Evolutionary conservation across 2,888 invertebrate genomes (phyloP).

Genomic region (Cheilosia urbana): DNA sequence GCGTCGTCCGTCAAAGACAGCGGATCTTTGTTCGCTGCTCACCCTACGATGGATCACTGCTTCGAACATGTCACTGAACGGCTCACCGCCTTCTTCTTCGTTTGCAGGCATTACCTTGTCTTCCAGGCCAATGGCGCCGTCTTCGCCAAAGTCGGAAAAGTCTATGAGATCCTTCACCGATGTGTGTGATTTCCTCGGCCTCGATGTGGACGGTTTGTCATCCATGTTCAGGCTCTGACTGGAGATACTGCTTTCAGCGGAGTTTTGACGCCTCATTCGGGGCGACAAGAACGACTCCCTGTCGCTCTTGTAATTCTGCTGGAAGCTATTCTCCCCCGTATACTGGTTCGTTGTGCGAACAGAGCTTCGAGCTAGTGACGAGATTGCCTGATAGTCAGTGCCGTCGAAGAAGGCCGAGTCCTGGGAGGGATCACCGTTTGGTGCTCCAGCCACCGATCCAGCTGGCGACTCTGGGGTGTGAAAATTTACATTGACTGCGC

Average conservation of each 20-base stretch:
- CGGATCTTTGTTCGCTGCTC: conserved; percentile 81
- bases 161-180: conserved; percentile 81
- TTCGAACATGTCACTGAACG: conserved; percentile 76
- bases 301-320: conserved; percentile 83
- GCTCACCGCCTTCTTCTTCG: conserved; percentile 53
- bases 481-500: conserved; percentile 74
- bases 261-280: conserved; percentile 83
- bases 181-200: conserved; percentile 43
- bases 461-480: conserved; percentile 75
- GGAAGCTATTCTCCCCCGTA: conserved; percentile 82
- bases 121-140: conserved; percentile 73
- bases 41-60: conserved; percentile 81
- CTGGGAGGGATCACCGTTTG: conserved; percentile 79
- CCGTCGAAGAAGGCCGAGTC: conserved; percentile 82
- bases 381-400: conserved; percentile 80
- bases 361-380: conserved; percentile 82
- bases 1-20: conserved; percentile 82
- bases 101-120: conserved; percentile 48
- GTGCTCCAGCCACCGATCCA: conserved; percentile 32
- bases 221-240: conserved; percentile 83
- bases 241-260: conserved; percentile 83
- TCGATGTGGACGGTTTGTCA: conserved; percentile 77
- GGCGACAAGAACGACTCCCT: conserved; percentile 80
- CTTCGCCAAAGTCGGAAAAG: conserved; percentile 82
- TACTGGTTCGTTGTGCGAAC: conserved; percentile 82